These are phyloP conservation scores for Chrysemys picta DNA, from an alignment of 2,113 vertebrate genomes.

Conservation along the genomic window DNA sequence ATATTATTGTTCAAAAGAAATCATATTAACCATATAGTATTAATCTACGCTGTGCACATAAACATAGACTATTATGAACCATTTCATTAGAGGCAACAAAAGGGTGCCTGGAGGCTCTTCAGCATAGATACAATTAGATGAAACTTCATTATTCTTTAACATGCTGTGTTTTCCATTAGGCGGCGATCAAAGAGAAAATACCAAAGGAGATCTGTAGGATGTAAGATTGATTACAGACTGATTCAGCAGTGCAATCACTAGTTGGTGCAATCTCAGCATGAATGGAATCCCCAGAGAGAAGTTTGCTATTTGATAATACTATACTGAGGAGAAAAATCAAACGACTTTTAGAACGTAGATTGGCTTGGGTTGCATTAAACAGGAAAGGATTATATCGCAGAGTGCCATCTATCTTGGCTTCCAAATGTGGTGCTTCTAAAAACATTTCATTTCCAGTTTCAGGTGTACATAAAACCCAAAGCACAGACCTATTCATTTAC, in stretches of 20 bases:
- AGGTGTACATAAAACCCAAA: constrained; percentile 38
- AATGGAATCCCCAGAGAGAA: constrained; percentile 73
- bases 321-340: constrained; percentile 73
- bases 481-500: background rate
- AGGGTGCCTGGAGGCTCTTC: constrained; percentile 61
- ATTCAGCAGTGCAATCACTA: constrained; percentile 84
- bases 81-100: constrained; percentile 67
- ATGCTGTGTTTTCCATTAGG: constrained; percentile 81
- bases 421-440: constrained; percentile 56
- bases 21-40: background rate
- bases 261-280: constrained; percentile 89
- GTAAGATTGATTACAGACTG: constrained; percentile 85
- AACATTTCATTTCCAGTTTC: constrained; percentile 58
- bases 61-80: constrained; percentile 48
- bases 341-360: constrained; percentile 75
- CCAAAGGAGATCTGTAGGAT: constrained; percentile 82
- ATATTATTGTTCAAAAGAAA: constrained; percentile 20
- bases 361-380: constrained; percentile 71
- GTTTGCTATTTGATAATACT: constrained; percentile 79
- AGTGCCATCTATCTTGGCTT: constrained; percentile 64
- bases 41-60: constrained; percentile 40
- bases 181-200: constrained; percentile 85
- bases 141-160: constrained; percentile 84
- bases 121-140: constrained; percentile 72
- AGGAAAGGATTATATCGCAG: constrained; percentile 69